Evolutionary conservation across 2,797 vertebrate genomes (phyloP).

Genomic region (Sciurus vulgaris): DNA sequence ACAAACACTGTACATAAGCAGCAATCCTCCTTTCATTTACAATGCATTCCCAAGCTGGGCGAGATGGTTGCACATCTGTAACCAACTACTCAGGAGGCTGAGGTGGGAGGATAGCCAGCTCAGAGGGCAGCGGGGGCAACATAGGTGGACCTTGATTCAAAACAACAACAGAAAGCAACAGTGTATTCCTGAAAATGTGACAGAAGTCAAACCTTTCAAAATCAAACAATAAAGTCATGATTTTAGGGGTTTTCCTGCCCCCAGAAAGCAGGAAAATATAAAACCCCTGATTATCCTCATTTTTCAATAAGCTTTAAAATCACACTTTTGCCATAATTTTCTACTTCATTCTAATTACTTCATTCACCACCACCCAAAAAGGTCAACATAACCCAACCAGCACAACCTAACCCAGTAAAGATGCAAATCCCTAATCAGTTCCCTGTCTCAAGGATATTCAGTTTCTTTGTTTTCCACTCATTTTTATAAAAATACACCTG

Average conservation of each 20-base stretch:
- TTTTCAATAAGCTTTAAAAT: constrained; percentile 46
- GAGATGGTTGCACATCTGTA: neutral
- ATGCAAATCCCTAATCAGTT: constrained; percentile 37
- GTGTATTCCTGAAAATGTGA: constrained; percentile 40
- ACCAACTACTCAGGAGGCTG: neutral
- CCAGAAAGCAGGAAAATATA: constrained; percentile 1
- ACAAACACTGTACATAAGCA: neutral
- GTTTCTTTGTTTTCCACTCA: neutral
- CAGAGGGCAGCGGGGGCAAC: neutral
- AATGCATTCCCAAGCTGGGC: neutral
- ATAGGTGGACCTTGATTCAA: neutral
- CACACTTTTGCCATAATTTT: constrained; percentile 16
- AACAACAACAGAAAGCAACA: neutral
- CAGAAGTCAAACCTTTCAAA: constrained; percentile 53
- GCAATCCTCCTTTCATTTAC: neutral
- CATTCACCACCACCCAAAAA: neutral
- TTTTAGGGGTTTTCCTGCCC: neutral
- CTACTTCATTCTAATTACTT: constrained; percentile 46
- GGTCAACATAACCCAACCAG: constrained; percentile 42
- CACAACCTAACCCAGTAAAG: constrained; percentile 33
- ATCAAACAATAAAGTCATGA: neutral
- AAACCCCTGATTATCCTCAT: constrained; percentile 48
- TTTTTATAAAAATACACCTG: constrained; percentile 34
- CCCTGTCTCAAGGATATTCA: constrained; percentile 12
- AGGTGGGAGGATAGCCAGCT: neutral